Base-by-base conservation (phyloP, 1,140 invertebrate genomes). In the Chrysomallon squamiferum region DNA sequence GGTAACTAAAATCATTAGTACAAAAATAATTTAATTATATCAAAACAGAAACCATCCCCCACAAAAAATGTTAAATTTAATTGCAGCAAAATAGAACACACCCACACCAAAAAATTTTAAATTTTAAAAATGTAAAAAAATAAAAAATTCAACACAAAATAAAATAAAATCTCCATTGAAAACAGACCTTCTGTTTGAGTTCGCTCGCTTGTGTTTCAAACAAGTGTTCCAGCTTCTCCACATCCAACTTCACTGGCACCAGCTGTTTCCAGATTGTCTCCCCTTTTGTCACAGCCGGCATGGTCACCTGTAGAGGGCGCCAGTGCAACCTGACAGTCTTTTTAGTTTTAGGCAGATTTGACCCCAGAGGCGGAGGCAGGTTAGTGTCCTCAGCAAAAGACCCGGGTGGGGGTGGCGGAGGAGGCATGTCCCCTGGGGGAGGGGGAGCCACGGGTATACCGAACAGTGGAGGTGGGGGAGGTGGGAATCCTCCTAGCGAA, bases 301-400 rank as follows among this genome's bases (percentile, higher is more conserved):
- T 59, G 30, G 75, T 71, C 18, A 72, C 72, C 91, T 86, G 83
- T 3, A 89, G 86, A 87, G 98, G 95, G 82, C 94, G 94, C 97
- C 97, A 99, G 84, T 99, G 99, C n/a, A 99, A 87, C 87, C 98
- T 98, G 4, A 99, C 92, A n/a, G 97, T 98, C 85, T 98, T 98
- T 84, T 97, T 98, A 75, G 91, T 95, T 83, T 97, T 97, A 79
- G 92, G 93, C 20, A 80, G 63, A 43, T 84, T 73, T 45, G 75
- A 85, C 66, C 86, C 87, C 32, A 84, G 76, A 7, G 86, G 80
- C 41, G 83, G 85, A 20, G 86, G 76, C 41, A 85, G 54, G 73
- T 80, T 70, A 33, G 45, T 79, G 66, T 78, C 41, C 77, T 63
- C 50, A 80, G 82, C 4, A 84, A 85, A 2, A 86, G 84, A 38